Percentiles rank a stretch among this genome's conserved stretches.
These are phyloP conservation scores for Philotrypesis tridentata DNA, from an alignment of 1,140 invertebrate species.

Conservation along the genomic window DNA sequence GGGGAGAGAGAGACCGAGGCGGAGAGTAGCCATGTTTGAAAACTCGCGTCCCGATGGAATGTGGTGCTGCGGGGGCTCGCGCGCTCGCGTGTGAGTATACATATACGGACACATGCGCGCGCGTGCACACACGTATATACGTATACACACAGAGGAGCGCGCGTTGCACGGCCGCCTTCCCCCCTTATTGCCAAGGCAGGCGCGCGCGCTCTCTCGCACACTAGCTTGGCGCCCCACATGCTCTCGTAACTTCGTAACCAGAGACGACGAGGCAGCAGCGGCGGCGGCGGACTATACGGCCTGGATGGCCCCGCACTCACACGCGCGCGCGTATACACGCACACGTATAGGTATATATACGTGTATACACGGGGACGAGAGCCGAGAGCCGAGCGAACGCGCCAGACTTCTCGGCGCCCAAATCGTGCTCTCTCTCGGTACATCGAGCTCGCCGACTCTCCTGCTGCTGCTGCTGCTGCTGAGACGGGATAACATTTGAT, in stretches of 20 bases:
- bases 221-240: conserved; percentile 73
- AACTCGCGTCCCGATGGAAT: conserved; percentile 70
- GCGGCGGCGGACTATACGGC: conserved; percentile 24
- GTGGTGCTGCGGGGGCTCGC: conserved; percentile 58
- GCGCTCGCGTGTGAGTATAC: conserved; percentile 41
- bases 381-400: conserved; percentile 53
- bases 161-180: conserved; percentile 49
- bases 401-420: conserved; percentile 74
- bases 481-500: not conserved
- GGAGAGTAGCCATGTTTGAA: conserved; percentile 70
- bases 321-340: not conserved
- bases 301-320: conserved; percentile 48
- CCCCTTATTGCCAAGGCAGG: conserved; percentile 15
- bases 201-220: conserved; percentile 53
- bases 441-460: not conserved
- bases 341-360: no score
- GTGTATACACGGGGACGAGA: not conserved
- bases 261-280: conserved; percentile 61
- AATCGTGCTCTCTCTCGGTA: conserved; percentile 65
- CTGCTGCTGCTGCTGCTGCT: not conserved
- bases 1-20: conserved; percentile 6
- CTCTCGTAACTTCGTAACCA: conserved; percentile 73
- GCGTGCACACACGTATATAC: no score
- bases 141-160: no score
- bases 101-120: no score